These are phyloP conservation scores for Etia nguti DNA, from an alignment of 2,113 vertebrate species.

Conservation along the genomic window DNA sequence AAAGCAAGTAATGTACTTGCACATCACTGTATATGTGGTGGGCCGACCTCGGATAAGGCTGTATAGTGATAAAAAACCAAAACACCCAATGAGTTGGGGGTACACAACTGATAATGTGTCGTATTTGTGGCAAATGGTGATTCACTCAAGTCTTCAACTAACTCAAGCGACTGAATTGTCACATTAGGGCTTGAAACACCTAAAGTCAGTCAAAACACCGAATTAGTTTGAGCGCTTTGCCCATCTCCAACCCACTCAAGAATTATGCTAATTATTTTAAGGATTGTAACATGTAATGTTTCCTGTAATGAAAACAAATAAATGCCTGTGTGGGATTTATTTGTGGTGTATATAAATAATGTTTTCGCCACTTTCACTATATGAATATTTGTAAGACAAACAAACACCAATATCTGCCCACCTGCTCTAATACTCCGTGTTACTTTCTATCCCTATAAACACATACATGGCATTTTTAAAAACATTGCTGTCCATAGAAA, in stretches of 20 bases:
- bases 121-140: neutral
- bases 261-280: neutral
- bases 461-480: neutral
- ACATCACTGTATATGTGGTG: neutral
- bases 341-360: neutral
- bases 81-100: neutral
- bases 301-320: neutral
- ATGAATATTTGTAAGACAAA: neutral
- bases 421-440: neutral
- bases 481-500: neutral
- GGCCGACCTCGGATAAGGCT: neutral
- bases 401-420: neutral
- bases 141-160: neutral
- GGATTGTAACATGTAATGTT: neutral
- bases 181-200: neutral
- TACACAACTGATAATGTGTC: neutral
- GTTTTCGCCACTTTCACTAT: neutral
- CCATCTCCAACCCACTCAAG: neutral
- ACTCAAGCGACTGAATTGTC: neutral
- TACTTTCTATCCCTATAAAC: neutral
- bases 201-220: neutral
- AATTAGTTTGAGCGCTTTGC: neutral
- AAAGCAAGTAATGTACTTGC: neutral
- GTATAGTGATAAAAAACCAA: neutral
- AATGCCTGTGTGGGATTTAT: neutral